Evolutionary conservation across 1,140 invertebrate species (phyloP), one percentile per base, ranked within the genome.

Genomic region (Holotrichia oblita): DNA sequence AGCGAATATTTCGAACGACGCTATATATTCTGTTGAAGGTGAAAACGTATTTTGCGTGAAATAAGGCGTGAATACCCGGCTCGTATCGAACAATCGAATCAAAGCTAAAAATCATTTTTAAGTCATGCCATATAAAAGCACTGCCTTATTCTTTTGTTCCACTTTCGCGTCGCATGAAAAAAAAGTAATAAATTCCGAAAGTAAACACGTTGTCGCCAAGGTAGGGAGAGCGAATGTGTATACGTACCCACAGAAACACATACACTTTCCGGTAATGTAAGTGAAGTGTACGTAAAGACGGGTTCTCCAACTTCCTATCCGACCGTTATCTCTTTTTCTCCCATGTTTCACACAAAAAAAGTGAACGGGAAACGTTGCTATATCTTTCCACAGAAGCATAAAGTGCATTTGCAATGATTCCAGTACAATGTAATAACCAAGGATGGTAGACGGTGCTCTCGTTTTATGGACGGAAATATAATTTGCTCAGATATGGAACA

Each of bases 11-110:
- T 7, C 7, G 48, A 55, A 55, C 6, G 17, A 55, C 17, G 48
- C 48, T 14, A n/a, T 55, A 55, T 17, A 55, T n/a, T 17, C 17
- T 6, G n/a, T 17, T 3, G 17, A 55, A 14, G 48, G 48, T 55
- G 48, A 55, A 55, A n/a, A 6, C 12, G 48, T 55, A 55, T n/a
- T 55, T 55, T 17, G 48, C 14, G 48, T 55, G 48, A 55, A 55
- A 55, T 55, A 55, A 55, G 48, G 48, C 48, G 48, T 55, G 48
- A 55, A 55, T 55, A 17, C 48, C 48, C 48, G 2, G 48, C 14
- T 55, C 48, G 48, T 55, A 55, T 55, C 48, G 48, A 55, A 55
- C 48, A 55, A 55, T 55, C 48, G 48, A 55, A 55, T 55, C 48
- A 55, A 55, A 55, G 6, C 48, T 10, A 17, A 55, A 48, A 55